Percentiles rank a stretch among this genome's conserved stretches.
phyloP scores from a whole-genome alignment of 2,888 invertebrate species.

The Ichneumoninae sp. region DNA sequence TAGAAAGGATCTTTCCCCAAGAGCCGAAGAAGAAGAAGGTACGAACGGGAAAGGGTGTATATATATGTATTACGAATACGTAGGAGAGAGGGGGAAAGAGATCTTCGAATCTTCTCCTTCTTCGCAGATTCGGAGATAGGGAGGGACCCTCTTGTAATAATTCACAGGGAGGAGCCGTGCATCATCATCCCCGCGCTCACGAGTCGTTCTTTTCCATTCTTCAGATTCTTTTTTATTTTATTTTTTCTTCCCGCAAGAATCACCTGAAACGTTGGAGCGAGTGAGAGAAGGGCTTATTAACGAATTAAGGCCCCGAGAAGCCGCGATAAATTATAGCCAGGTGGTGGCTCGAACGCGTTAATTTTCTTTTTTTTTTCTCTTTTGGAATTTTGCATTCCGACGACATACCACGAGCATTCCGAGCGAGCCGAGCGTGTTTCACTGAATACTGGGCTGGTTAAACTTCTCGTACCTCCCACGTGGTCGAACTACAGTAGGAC shows the following conservation, averaged over 20 bases:
- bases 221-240: slow-evolving; percentile 44
- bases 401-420: slow-evolving; percentile 72
- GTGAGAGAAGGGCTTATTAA: slow-evolving; percentile 74
- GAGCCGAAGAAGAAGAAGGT: slow-evolving; percentile 48
- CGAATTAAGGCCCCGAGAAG: slow-evolving; percentile 74
- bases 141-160: slow-evolving; percentile 73
- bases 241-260: slow-evolving; percentile 41
- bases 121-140: slow-evolving; percentile 77
- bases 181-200: slow-evolving; percentile 72
- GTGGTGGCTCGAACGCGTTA: slow-evolving; percentile 62
- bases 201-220: slow-evolving; percentile 59
- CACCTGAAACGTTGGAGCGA: slow-evolving; percentile 63
- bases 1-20: slow-evolving; percentile 12
- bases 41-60: slow-evolving; percentile 26
- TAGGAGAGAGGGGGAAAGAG: slow-evolving; percentile 34
- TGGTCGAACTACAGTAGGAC: background rate
- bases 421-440: slow-evolving; percentile 50
- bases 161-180: slow-evolving; percentile 74
- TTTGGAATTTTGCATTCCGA: slow-evolving; percentile 71
- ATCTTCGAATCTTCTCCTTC: slow-evolving; percentile 68
- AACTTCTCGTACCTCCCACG: slow-evolving; percentile 36
- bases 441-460: slow-evolving; percentile 1
- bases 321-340: slow-evolving; percentile 77
- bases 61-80: slow-evolving; percentile 52
- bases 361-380: slow-evolving; percentile 59